phyloP scores from a whole-genome alignment of 2,888 invertebrate genomes.

The Agonopterix arenella region DNA sequence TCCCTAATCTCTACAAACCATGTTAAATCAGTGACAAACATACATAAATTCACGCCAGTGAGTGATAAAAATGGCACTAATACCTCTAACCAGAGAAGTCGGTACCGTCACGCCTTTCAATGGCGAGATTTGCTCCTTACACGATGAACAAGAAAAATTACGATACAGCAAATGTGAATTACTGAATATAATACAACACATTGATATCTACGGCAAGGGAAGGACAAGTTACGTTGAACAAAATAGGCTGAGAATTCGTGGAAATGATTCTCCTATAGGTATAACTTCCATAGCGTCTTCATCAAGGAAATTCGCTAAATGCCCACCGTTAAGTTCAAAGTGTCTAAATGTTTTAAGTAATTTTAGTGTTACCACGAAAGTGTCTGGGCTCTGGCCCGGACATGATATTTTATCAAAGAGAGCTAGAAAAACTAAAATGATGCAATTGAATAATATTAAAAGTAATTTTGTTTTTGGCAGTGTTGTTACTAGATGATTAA shows the following conservation, averaged over 20 bases:
- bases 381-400: slow-evolving; percentile 34
- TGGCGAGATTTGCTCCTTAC: too few relatives aligned
- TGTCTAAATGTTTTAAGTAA: slow-evolving; percentile 15
- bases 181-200: slow-evolving; percentile 34
- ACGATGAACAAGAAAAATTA: too few relatives aligned
- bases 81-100: too few relatives aligned
- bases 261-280: slow-evolving; percentile 1
- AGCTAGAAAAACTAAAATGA: background rate
- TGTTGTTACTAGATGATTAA: background rate
- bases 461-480: background rate
- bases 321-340: background rate
- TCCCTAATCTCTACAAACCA: too few relatives aligned
- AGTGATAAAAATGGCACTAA: too few relatives aligned
- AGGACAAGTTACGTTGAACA: slow-evolving; percentile 19
- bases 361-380: slow-evolving; percentile 28
- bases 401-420: slow-evolving; percentile 32
- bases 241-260: slow-evolving; percentile 1
- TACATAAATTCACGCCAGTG: too few relatives aligned
- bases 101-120: too few relatives aligned
- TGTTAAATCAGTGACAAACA: too few relatives aligned
- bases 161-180: slow-evolving; percentile 21
- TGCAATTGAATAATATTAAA: background rate
- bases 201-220: slow-evolving; percentile 36
- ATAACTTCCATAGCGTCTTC: slow-evolving; percentile 24
- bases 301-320: slow-evolving; percentile 12